Conservation (phyloP, 2,113 vertebrate genomes). For the Paradisaea rubra region DNA sequence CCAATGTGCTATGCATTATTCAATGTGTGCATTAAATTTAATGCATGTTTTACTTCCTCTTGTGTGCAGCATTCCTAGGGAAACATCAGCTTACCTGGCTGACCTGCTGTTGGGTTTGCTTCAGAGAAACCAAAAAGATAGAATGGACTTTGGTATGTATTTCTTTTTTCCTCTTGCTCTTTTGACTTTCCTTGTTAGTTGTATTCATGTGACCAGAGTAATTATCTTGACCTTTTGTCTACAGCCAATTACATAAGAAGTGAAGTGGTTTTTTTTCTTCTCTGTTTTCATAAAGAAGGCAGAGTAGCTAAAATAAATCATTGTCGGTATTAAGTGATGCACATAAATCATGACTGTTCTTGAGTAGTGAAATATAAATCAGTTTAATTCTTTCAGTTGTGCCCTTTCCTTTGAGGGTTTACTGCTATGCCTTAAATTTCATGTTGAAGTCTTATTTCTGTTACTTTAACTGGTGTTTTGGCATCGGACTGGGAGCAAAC, state of each 20-base stretch:
- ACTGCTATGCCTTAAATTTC: neutral
- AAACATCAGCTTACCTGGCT: constrained; percentile 86
- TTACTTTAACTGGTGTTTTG: neutral
- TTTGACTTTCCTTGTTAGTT: neutral
- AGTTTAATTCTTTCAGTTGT: neutral
- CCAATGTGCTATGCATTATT: neutral
- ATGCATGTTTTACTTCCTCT: neutral
- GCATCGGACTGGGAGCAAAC: neutral
- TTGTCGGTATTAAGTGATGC: neutral
- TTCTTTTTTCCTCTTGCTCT: neutral
- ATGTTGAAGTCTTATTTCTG: neutral
- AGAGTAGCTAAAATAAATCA: neutral
- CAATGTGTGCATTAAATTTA: neutral
- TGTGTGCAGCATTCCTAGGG: constrained; percentile 84
- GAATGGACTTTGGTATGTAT: constrained; percentile 92
- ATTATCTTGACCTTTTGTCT: neutral
- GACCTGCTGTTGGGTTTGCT: constrained; percentile 87
- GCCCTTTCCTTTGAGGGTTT: neutral
- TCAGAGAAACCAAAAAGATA: constrained; percentile 95
- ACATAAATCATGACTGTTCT: neutral
- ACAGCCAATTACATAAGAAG: neutral
- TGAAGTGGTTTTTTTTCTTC: neutral
- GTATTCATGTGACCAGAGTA: neutral
- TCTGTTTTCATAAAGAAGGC: neutral
- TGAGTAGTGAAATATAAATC: neutral